Evolutionary conservation across 2,888 invertebrate species (phyloP), one percentile per base, ranked within the genome.

Genomic region (Heliconius hortense): DNA sequence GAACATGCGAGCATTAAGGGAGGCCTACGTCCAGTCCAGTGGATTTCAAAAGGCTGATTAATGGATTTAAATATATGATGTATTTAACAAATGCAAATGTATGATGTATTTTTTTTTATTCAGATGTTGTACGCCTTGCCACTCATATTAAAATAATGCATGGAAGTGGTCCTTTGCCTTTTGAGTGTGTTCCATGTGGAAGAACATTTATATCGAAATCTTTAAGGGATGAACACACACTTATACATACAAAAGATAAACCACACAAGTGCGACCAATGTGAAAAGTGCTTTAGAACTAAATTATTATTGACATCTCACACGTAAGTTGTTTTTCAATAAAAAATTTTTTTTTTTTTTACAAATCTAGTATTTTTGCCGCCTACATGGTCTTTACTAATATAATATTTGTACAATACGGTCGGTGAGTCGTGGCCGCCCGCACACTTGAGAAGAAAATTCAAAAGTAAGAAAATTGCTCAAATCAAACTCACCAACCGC

Each of bases 251-350:
- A 0, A 89, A 88, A 74, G 88, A 89, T 74, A 82, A 84, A 2
- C 89, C 91, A 0, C 83, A 82, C 74, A 80, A 83, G n/a, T 94
- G 94, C 78, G 83, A 87, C 0, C 60, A 82, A 4, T 94, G 94
- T 73, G 85, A 87, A 0, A 90, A 89, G 77, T 83, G 81, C 56
- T 94, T 90, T 78, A 78, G 87, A 4, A 84, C 83, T 7, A 90
- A 87, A 73, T 63, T 83, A 2, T 80, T 81, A 15, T 75, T 91
- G 79, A 2, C 76, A 7, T 79, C 82, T 60, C 94, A 94, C 79
- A 90, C 82, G 94, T 93, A 69, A 86, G 90, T 85, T 59, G 39
- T 21, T 66, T 59, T 26, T 8, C 1, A 3, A 56, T 15, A 21
- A 53, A n/a, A 10, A 2, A 28, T 28, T 28, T 28, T 28, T 18